These are phyloP conservation scores for Connochaetes taurinus DNA, from an alignment of 2,113 vertebrate genomes.

Conservation along the genomic window DNA sequence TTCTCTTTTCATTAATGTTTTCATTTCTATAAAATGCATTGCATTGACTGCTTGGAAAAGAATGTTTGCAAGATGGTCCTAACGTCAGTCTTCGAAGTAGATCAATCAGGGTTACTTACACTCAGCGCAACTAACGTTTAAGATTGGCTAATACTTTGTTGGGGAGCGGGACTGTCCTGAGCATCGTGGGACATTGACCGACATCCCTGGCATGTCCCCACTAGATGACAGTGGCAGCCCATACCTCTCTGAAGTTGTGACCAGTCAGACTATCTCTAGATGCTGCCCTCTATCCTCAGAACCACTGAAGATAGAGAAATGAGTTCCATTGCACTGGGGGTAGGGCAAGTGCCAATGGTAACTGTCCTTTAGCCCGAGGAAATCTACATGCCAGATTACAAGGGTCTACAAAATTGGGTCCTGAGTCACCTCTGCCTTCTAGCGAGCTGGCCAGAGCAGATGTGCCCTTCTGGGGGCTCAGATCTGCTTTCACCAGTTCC, in stretches of 20 bases:
- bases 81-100: background rate
- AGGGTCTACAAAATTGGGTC: background rate
- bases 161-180: background rate
- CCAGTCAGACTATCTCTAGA: background rate
- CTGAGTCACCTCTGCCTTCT: background rate
- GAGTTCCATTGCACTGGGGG: background rate
- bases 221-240: background rate
- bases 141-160: background rate
- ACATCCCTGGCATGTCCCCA: background rate
- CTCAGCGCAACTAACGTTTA: background rate
- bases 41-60: background rate
- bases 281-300: background rate
- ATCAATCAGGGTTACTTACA: background rate
- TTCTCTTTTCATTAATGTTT: slow-evolving; percentile 7
- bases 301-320: background rate
- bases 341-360: background rate
- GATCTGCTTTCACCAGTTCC: background rate
- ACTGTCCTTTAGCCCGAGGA: background rate
- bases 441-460: slow-evolving; percentile 48
- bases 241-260: background rate
- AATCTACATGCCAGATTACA: background rate
- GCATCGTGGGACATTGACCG: background rate
- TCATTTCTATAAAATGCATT: slow-evolving; percentile 16
- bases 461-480: slow-evolving; percentile 43
- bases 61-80: background rate